Conservation (phyloP, 1,140 invertebrate species). For the Palaemon carinicauda region DNA sequence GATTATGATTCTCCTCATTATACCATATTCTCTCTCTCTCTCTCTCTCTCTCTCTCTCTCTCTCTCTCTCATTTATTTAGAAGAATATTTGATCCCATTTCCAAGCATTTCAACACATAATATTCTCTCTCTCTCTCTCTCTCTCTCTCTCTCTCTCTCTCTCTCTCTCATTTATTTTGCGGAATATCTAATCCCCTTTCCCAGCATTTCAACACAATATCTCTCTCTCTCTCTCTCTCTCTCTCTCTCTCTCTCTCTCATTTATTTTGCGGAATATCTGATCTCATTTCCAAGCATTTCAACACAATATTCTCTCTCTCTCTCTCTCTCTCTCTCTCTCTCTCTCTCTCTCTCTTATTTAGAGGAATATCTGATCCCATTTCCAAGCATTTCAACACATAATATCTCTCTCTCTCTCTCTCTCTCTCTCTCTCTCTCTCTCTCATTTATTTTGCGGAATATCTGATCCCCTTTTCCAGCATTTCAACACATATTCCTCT, state of each 20-base stretch:
- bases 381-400: not conserved
- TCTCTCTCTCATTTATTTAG: not conserved
- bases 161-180: too few relatives aligned
- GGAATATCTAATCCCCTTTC: too few relatives aligned
- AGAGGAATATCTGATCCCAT: not conserved
- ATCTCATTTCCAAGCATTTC: too few relatives aligned
- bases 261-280: too few relatives aligned
- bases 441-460: too few relatives aligned
- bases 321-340: not conserved
- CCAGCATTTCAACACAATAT: too few relatives aligned
- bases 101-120: not conserved
- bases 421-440: not conserved
- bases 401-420: too few relatives aligned
- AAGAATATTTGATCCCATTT: not conserved
- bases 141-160: not conserved
- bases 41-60: not conserved
- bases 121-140: conserved; percentile 19
- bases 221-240: too few relatives aligned
- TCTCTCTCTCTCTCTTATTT: not conserved
- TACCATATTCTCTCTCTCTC: not conserved
- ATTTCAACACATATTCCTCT: too few relatives aligned
- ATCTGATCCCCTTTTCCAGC: too few relatives aligned
- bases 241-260: too few relatives aligned
- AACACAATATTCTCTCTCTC: not conserved
- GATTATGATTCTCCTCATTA: not conserved